A percentile compares a stretch with the other conserved stretches of the same genome.
phyloP scores from a whole-genome alignment of 2,113 vertebrate genomes.

The Phalacrocorax brasilianus region DNA sequence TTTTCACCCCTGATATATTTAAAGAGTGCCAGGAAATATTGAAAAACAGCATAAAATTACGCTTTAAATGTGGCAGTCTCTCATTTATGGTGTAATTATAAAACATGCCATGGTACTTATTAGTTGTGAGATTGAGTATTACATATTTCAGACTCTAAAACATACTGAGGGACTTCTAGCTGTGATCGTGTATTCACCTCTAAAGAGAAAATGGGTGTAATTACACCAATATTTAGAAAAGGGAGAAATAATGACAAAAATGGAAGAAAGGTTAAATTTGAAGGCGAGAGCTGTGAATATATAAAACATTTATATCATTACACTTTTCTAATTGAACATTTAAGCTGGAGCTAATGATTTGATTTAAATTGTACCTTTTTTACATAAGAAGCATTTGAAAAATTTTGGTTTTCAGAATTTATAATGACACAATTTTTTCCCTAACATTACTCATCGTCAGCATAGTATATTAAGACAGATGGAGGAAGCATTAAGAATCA shows the following conservation, averaged over 20 bases:
- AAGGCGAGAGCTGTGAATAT: neutral
- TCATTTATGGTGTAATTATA: constrained; percentile 45
- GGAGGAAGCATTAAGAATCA: constrained; percentile 27
- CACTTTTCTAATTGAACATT: constrained; percentile 14
- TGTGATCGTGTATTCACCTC: constrained; percentile 21
- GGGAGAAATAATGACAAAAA: neutral
- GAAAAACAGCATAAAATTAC: neutral
- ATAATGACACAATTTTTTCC: constrained; percentile 10
- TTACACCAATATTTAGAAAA: constrained; percentile 41
- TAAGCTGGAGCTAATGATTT: constrained; percentile 18
- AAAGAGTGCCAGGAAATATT: neutral
- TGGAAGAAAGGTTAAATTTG: constrained; percentile 9
- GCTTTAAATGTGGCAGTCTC: neutral
- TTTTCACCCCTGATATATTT: neutral
- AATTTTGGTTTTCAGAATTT: neutral
- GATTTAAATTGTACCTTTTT: constrained; percentile 24
- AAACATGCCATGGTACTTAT: constrained; percentile 16
- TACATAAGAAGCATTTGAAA: constrained; percentile 11
- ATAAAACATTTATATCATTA: constrained; percentile 8
- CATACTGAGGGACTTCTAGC: neutral
- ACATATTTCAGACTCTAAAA: neutral
- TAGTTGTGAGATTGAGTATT: constrained; percentile 2
- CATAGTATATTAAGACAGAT: neutral
- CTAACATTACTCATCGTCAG: constrained; percentile 20
- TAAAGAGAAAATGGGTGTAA: constrained; percentile 29